A percentile compares a stretch with the other conserved stretches of the same genome.
phyloP scores from a whole-genome alignment of 2,888 invertebrate species.

The Apamea monoglypha region DNA sequence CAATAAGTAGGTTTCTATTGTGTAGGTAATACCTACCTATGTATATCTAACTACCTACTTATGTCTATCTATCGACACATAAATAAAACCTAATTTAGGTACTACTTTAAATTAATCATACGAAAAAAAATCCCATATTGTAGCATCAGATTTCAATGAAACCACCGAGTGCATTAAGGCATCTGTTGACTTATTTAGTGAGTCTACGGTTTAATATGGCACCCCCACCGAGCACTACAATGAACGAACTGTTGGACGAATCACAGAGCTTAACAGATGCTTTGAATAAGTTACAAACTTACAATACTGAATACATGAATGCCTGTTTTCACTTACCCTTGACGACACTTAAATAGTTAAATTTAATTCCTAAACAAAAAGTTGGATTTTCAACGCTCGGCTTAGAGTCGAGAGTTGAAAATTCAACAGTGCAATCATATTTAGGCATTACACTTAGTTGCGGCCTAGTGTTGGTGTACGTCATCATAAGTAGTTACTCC shows the following conservation, averaged over 20 bases:
- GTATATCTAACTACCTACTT: not conserved
- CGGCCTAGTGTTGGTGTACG: not conserved
- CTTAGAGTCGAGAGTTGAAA: not conserved
- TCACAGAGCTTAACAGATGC: not conserved
- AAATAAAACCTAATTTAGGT: not conserved
- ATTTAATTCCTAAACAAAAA: not conserved
- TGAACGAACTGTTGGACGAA: not conserved
- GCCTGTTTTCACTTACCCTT: not conserved
- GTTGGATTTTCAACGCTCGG: not conserved
- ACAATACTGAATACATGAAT: not conserved
- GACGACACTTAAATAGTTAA: not conserved
- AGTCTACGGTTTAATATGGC: not conserved
- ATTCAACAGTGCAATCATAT: not conserved
- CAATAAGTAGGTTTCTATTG: not conserved
- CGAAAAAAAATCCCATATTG: not conserved
- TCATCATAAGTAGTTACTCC: too few relatives aligned
- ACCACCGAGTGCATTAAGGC: not conserved
- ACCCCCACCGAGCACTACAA: not conserved
- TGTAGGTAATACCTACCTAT: not conserved
- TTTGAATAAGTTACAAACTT: conserved; percentile 6
- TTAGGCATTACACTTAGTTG: not conserved
- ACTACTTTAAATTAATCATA: not conserved
- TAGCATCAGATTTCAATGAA: not conserved
- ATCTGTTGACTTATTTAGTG: conserved; percentile 4
- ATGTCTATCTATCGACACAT: not conserved